A percentile compares a stretch with the other conserved stretches of the same genome.
phyloP scores from a whole-genome alignment of 2,888 invertebrate species.

The Drosophila atroscutellata region DNA sequence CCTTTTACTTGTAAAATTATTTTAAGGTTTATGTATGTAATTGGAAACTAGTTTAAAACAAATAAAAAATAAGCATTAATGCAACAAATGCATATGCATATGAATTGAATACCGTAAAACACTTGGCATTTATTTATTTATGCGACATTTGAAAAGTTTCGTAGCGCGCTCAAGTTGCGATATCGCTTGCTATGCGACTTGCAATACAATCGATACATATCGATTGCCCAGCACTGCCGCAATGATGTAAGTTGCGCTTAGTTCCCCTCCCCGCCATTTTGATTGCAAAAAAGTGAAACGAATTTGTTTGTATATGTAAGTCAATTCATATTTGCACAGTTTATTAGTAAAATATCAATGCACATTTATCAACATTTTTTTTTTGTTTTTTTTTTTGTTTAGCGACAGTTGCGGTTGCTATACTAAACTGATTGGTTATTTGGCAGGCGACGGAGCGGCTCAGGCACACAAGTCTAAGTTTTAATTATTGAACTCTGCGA shows the following conservation, averaged over 20 bases:
- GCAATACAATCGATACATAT: neutral
- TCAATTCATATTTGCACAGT: conserved; percentile 24
- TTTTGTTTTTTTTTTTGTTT: neutral
- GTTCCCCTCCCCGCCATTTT: neutral
- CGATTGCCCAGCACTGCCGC: neutral
- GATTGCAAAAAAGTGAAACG: neutral
- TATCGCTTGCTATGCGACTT: neutral
- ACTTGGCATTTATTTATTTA: neutral
- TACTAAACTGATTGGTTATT: conserved; percentile 16
- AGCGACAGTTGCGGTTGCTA: conserved; percentile 16
- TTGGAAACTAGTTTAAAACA: conserved; percentile 58
- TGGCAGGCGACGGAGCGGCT: conserved; percentile 10
- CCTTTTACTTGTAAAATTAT: conserved; percentile 56
- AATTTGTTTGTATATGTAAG: neutral
- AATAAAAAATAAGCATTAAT: conserved; percentile 53
- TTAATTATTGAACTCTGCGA: conserved; percentile 11
- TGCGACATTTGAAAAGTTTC: neutral
- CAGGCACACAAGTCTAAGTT: conserved; percentile 28
- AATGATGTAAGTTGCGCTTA: neutral
- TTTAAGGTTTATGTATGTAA: conserved; percentile 58
- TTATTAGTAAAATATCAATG: conserved; percentile 39
- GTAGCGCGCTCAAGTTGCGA: neutral
- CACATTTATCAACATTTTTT: neutral
- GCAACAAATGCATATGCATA: conserved; percentile 32
- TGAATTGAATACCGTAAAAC: conserved; percentile 29